Base-by-base conservation (phyloP, 2,113 vertebrate genomes). In the Coreoperca whiteheadi region DNA sequence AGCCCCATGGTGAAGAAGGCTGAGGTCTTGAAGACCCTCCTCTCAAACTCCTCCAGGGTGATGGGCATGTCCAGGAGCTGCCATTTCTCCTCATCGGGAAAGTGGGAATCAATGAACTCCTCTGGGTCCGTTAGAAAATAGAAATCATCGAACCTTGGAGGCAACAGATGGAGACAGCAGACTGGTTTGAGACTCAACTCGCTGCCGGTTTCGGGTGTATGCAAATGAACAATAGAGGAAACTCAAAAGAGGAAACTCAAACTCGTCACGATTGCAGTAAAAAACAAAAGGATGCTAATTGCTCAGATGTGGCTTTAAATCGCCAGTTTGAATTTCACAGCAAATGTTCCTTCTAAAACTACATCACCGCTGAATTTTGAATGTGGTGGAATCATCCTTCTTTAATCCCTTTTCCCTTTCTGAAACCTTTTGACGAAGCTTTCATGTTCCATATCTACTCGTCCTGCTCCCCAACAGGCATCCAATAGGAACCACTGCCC, bases 111-210 rank as follows among this genome's bases (percentile, higher is more conserved):
- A 11, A 90, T 86, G 73, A 97, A 95, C 75, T 94, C 91, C 79
- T 97, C 95, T 0, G 96, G 96, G 59, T 97, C 93, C 12, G 96
- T 93, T 6, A 97, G 93, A 88, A 96, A 96, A 89, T 92, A 96
- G 89, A 96, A 96, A 28, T 95, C 96, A 0, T 96, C 94, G 0
- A 95, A 93, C 77, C 95, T 98, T 89, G 10, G 74, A 66, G 66
- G 72, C 37, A 77, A 61, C 66, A 85, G 78, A 92, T 65, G 79
- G 76, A 83, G 79, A 84, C 39, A 48, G n/a, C 16, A n/a, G 30
- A 50, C 60, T 66, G 77, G 57, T 67, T 76, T 86, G 71, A 83
- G 71, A 82, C 80, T 59, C 53, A 4, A 32, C 56, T 51, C 56
- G 5, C 85, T 78, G 75, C 57, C 56, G 61, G 75, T 65, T 69